A percentile compares a stretch with the other conserved stretches of the same genome.
These are phyloP conservation scores for Podarcis siculus DNA, from an alignment of 2,797 vertebrate genomes.

Conservation along the genomic window DNA sequence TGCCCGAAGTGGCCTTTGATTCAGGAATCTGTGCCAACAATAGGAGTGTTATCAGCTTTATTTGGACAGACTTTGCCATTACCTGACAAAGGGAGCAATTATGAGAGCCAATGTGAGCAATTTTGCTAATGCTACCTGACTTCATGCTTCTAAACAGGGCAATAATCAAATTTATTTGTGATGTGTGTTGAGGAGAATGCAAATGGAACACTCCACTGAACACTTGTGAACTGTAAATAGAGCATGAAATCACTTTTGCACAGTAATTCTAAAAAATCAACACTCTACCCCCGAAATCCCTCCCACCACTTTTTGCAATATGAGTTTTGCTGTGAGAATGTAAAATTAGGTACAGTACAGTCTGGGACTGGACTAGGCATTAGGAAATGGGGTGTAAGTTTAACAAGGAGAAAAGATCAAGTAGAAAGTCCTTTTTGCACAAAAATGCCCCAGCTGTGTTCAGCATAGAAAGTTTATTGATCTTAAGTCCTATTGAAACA, in stretches of 20 bases:
- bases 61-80: constrained; percentile 1
- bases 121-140: constrained; percentile 15
- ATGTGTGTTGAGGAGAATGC: background rate
- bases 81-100: constrained; percentile 27
- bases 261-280: background rate
- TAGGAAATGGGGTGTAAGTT: background rate
- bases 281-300: background rate
- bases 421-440: background rate
- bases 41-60: background rate
- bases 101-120: background rate
- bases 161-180: constrained; percentile 38
- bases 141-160: constrained; percentile 12
- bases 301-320: background rate
- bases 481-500: background rate
- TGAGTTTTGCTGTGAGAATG: background rate
- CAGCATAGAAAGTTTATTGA: background rate
- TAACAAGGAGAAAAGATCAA: background rate
- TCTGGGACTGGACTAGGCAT: background rate
- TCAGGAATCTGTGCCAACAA: background rate
- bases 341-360: background rate
- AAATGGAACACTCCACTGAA: constrained; percentile 21
- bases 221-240: constrained; percentile 26
- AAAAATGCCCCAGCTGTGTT: too few relatives aligned
- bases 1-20: background rate
- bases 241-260: constrained; percentile 25